Evolutionary conservation across 2,113 vertebrate genomes (phyloP), one percentile per base, ranked within the genome.

Genomic region (Sardina pilchardus): DNA sequence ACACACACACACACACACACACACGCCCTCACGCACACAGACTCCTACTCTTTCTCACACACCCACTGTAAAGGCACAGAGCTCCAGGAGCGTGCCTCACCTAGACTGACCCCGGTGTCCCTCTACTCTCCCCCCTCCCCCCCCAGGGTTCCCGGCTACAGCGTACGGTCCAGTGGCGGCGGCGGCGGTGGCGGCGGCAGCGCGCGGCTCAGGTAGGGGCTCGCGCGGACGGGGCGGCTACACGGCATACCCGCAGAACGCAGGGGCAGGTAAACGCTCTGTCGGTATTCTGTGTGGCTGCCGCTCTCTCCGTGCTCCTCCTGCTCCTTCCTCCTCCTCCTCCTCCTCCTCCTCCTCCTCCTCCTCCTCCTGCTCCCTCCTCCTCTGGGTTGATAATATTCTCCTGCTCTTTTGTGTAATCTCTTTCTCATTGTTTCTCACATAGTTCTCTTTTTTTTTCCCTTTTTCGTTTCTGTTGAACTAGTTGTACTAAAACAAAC

Each of bases 161-260:
- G 96, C 96, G 39, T 97, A 97, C 0, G 96, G 96, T 95, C 96
- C 96, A 91, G 96, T 96, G 92, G 96, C 96, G 0, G 96, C 96
- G 0, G 96, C 96, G 0, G 96, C 96, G 0, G 95, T 96, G 93
- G 96, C 96, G 0, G 96, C 96, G 19, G 96, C 96, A 39, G 89
- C 88, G 0, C 95, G 96, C 91, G 96, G 96, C 94, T 97, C 96
- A 97, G 96, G 96, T 97, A 97, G 96, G 96, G 93, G 94, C 93
- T 91, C 93, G 94, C 91, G 89, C 84, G 95, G 95, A 95, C 92
- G 95, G 95, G 90, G 92, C 89, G 90, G 90, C 92, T 91, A 92
- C 89, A 92, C 90, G 93, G 95, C 94, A 94, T 95, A 96, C 92
- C 95, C 89, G 89, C 95, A 94, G 93, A 94, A 93, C 93, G 93